Base-by-base conservation (phyloP, 2,113 vertebrate species). In the Gyps fulvus region DNA sequence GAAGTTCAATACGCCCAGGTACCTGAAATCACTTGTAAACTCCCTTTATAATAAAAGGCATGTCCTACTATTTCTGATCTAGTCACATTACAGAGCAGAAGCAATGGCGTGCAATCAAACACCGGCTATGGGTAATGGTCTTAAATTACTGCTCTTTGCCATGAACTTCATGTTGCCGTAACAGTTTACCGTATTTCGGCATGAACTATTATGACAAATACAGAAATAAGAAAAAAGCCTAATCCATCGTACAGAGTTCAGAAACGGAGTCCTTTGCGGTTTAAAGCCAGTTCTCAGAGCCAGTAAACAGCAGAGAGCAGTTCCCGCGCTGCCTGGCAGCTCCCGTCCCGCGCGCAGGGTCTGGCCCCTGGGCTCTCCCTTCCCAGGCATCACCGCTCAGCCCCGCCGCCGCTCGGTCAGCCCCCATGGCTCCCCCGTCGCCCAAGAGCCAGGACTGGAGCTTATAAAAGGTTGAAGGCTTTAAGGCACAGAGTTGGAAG, bases 341-440 rank as follows among this genome's bases (percentile, higher is more conserved):
- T 17, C 62, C 38, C 4, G 3, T 15, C 32, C 14, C 1, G 0
- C 50, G 18, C 3, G 0, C 34, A 31, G 34, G 4, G 11, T 38
- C 42, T 6, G 18, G 21, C 6, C 8, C 4, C 16, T 21, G 13
- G 42, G 29, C 10, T 36, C 42, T 13, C 34, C 49, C 25, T 58
- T 14, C 15, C 47, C 45, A 11, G 36, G 45, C 27, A 9, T 22
- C 50, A 13, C 26, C 0, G 1, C 21, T 21, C 42, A 26, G 27
- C 31, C 43, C 31, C 38, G 26, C 34, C 3, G 2, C 34, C 18
- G n/a, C 57, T 36, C 13, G 1, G 16, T 32, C 45, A 36, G 42
- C 67, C 16, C 21, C 7, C 29, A 19, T 0, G 4, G 32, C 67
- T 49, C 25, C 71, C 2, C 1, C 2, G 0, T 12, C 9, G 2